Base-by-base conservation (phyloP, 2,113 vertebrate species). In the Apteryx mantelli region DNA sequence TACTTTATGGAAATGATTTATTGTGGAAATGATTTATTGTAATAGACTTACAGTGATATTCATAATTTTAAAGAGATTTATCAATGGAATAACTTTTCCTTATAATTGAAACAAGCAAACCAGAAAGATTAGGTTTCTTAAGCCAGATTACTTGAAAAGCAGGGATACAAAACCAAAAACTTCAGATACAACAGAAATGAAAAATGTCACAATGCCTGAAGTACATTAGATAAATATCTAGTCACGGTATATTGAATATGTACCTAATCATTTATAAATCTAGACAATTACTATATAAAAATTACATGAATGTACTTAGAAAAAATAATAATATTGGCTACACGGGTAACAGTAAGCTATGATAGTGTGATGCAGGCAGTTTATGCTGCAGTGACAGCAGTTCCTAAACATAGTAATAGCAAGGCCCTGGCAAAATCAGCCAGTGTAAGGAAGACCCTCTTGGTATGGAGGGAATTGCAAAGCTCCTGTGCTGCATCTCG, bases 181-280 rank as follows among this genome's bases (percentile, higher is more conserved):
- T 10, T 1, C 30, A 50, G 32, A 28, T 9, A 61, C 0, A 3
- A 53, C 19, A 52, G 19, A 50, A 82, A 60, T 8, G 0, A 25
- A 42, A 58, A 11, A 16, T 1, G 5, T 25, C 60, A 46, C 20
- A 26, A 5, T 4, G 40, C 2, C 48, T 68, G 30, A 68, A 86
- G 53, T 8, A 22, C 11, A 28, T 13, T 17, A 69, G 42, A 32
- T 3, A 13, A 5, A 78, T 84, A 75, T 20, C 6, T 19, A 30
- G 36, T 30, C 46, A 30, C 19, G 2, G 32, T 7, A 69, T 22
- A 68, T 14, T 64, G 30, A 22, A 63, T 61, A 58, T 17, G 15
- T 8, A 14, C 14, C 28, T 13, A 68, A 30, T 20, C 4, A 22
- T 64, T 55, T 11, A 50, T 13, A 38, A 80, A 81, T 63, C 38